These are phyloP conservation scores for Leptonema lineaticorne DNA, from an alignment of 1,140 invertebrate species.

Conservation along the genomic window DNA sequence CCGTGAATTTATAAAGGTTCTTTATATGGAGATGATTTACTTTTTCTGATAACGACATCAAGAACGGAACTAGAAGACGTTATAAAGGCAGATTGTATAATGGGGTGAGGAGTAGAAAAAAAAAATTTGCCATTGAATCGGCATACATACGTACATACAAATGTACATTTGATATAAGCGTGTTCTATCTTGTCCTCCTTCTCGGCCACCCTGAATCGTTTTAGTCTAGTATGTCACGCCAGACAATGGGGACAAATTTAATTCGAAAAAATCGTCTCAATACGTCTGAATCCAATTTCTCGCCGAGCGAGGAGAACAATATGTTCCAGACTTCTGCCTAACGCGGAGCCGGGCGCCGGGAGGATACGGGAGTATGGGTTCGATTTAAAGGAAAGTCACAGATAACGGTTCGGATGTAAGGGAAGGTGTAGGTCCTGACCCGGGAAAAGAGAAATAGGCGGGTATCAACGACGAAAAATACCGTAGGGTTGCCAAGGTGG, in stretches of 20 bases:
- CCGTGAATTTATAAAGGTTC: too few relatives aligned
- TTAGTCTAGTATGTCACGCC: conserved; percentile 32
- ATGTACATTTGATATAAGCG: not conserved
- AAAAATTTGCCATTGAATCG: too few relatives aligned
- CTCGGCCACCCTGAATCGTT: conserved; percentile 9
- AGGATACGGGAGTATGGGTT: conserved; percentile 10
- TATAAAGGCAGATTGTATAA: too few relatives aligned
- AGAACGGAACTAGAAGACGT: too few relatives aligned
- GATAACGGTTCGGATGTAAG: conserved; percentile 18
- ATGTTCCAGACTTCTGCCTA: not conserved
- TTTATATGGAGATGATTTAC: too few relatives aligned
- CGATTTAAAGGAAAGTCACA: conserved; percentile 37
- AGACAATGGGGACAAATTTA: conserved; percentile 41
- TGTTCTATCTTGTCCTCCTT: not conserved
- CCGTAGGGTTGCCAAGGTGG: too few relatives aligned
- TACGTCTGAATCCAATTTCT: conserved; percentile 42
- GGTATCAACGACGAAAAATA: too few relatives aligned
- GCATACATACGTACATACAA: too few relatives aligned
- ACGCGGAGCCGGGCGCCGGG: not conserved
- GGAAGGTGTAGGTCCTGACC: conserved; percentile 4
- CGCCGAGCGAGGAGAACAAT: conserved; percentile 39
- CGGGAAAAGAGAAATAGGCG: not conserved
- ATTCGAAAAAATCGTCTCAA: conserved; percentile 42
- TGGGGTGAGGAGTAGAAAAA: not conserved
- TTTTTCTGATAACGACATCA: conserved; percentile 20